These are phyloP conservation scores for Pteronotus mesoamericanus DNA, from an alignment of 2,797 vertebrate species.

Conservation along the genomic window DNA sequence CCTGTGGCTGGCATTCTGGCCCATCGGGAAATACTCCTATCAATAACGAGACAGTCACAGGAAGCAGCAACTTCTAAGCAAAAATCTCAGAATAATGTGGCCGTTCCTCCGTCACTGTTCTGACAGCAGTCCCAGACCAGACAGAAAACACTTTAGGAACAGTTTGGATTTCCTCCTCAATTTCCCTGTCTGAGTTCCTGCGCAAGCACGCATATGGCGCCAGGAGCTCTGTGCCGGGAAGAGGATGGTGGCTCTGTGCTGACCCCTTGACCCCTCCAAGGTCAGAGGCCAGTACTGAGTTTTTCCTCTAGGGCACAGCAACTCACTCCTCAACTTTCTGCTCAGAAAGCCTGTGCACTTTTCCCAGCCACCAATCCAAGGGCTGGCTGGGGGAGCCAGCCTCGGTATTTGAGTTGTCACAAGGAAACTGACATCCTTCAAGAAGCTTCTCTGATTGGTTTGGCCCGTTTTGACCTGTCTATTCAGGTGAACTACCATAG, in stretches of 20 bases:
- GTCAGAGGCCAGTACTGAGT: not conserved
- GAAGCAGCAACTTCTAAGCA: conserved; percentile 57
- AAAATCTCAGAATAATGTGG: not conserved
- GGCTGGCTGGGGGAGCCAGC: not conserved
- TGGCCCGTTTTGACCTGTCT: not conserved
- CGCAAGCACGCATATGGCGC: not conserved
- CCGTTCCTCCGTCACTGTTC: not conserved
- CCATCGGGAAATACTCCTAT: not conserved
- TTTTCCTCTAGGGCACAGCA: not conserved
- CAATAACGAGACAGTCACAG: conserved; percentile 35
- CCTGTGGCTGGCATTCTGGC: not conserved
- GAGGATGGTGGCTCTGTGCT: not conserved
- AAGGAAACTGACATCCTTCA: not conserved
- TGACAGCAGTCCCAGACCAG: not conserved
- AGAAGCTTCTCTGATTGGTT: not conserved
- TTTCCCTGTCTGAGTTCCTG: conserved; percentile 40
- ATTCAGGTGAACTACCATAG: accelerated
- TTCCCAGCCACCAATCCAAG: not conserved
- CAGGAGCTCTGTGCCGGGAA: conserved; percentile 23
- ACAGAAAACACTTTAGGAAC: conserved; percentile 36
- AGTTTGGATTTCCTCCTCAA: conserved; percentile 41
- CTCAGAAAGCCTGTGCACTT: not conserved
- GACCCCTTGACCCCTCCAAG: not conserved
- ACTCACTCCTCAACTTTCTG: not conserved
- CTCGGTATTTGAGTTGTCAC: not conserved